phyloP scores from a whole-genome alignment of 2,113 vertebrate species.

The Hypomesus transpacificus region DNA sequence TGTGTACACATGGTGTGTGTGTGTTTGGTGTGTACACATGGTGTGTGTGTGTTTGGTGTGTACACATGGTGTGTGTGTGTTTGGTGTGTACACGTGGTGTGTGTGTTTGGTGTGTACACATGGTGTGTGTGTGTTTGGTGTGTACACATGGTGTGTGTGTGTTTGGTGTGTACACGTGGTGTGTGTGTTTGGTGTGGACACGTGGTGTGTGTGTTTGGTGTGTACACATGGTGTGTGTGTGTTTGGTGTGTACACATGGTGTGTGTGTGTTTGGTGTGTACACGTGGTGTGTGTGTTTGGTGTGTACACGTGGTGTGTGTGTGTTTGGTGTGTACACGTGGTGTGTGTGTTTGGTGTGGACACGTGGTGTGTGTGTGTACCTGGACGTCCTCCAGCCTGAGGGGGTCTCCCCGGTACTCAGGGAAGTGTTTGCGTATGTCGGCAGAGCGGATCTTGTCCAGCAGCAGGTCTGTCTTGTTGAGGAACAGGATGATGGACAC shows the following conservation, averaged over 20 bases:
- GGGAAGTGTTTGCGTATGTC: slow-evolving; percentile 93
- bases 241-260: neutral
- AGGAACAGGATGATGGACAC: slow-evolving; percentile 98
- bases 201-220: neutral
- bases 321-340: neutral
- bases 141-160: too few relatives aligned
- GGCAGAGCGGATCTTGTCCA: slow-evolving; percentile 87
- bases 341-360: slow-evolving; percentile 11
- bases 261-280: too few relatives aligned
- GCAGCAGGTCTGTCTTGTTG: slow-evolving; percentile 95
- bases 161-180: neutral
- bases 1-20: neutral
- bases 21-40: slow-evolving; percentile 10
- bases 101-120: slow-evolving; percentile 12
- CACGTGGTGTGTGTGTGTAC: neutral
- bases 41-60: neutral
- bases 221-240: too few relatives aligned
- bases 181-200: slow-evolving; percentile 12
- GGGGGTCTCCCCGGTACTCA: slow-evolving; percentile 87
- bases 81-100: neutral
- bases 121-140: neutral
- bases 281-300: neutral
- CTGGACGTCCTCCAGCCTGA: slow-evolving; percentile 82
- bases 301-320: neutral
- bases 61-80: neutral